Base-by-base conservation (phyloP, 2,888 invertebrate species). In the Oxytorus armatus region DNA sequence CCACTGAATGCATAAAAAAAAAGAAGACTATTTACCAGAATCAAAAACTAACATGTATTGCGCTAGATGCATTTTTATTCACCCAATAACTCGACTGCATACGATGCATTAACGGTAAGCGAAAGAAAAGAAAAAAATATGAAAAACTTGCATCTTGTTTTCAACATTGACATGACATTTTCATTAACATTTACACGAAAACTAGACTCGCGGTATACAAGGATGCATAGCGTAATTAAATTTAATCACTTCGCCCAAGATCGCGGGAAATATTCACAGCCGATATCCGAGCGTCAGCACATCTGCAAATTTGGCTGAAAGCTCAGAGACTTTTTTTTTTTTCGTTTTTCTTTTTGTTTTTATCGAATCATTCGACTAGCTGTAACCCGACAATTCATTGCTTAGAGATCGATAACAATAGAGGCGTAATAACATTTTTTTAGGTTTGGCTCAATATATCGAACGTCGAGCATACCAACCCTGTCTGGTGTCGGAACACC, bases 401-500 rank as follows among this genome's bases (percentile, higher is more conserved):
- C 77, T 72, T 79, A 79, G 63, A 66, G 47, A 82, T 74, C 53
- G 55, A 79, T 79, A 76, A 77, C 77, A 74, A 82, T 73, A 83
- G 81, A 79, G 61, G 79, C 78, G 36, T 77, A 57, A 81, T 85
- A 88, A 88, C 86, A 86, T 89, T 88, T 88, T n/a, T 88, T 89
- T 93, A 94, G 94, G 93, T 93, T 93, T 90, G 92, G 96, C 92
- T 95, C 95, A 93, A 96, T 97, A 94, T 96, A 96, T 94, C 95
- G 97, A 95, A 96, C 97, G 90, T 97, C 96, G 93, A 97, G 97
- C 94, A 97, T 97, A 94, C 97, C 97, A 92, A 96, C 96, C 93
- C 94, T 97, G 93, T 94, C 95, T 90, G 94, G 95, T 93, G 93
- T 95, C 92, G 94, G 95, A 92, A 93, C 94, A 91, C 92, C 95